Evolutionary conservation across 2,888 invertebrate genomes (phyloP).

Genomic region (Scaeva pyrastri): DNA sequence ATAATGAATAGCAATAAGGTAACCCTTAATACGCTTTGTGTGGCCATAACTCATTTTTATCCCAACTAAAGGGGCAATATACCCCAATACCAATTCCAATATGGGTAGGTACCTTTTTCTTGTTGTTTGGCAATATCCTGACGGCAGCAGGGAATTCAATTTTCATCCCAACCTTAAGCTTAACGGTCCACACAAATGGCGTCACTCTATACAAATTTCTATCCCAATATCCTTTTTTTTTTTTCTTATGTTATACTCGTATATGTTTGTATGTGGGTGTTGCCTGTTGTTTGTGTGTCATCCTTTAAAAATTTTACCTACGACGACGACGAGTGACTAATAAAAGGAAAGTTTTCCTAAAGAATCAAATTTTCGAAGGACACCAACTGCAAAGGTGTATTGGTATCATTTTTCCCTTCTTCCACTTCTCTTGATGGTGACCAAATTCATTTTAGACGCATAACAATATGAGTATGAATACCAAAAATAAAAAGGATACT

Average conservation of each 20-base stretch:
- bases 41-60: slow-evolving; percentile 60
- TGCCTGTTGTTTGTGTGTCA: not conserved
- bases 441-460: slow-evolving; percentile 34
- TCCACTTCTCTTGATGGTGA: slow-evolving; percentile 19
- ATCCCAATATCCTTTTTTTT: slow-evolving; percentile 13
- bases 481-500: slow-evolving; percentile 1
- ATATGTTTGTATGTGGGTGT: too few relatives aligned
- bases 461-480: slow-evolving; percentile 17
- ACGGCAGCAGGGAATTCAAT: slow-evolving; percentile 51
- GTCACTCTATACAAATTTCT: slow-evolving; percentile 24
- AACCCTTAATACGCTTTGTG: slow-evolving; percentile 47
- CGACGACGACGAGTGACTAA: not conserved
- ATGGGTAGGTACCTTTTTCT: slow-evolving; percentile 11
- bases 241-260: too few relatives aligned
- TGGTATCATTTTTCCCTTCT: not conserved
- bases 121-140: slow-evolving; percentile 19
- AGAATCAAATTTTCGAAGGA: slow-evolving; percentile 22
- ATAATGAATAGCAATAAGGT: slow-evolving; percentile 71
- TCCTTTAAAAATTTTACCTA: slow-evolving; percentile 1
- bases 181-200: slow-evolving; percentile 32
- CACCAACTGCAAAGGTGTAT: not conserved
- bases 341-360: slow-evolving; percentile 23
- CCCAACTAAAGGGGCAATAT: slow-evolving; percentile 10
- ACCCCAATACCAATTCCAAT: too few relatives aligned
- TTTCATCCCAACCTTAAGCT: slow-evolving; percentile 49